Percentiles rank a stretch among this genome's conserved stretches.
Conservation (phyloP, 2,888 invertebrate genomes). For the Phortica okadai region DNA sequence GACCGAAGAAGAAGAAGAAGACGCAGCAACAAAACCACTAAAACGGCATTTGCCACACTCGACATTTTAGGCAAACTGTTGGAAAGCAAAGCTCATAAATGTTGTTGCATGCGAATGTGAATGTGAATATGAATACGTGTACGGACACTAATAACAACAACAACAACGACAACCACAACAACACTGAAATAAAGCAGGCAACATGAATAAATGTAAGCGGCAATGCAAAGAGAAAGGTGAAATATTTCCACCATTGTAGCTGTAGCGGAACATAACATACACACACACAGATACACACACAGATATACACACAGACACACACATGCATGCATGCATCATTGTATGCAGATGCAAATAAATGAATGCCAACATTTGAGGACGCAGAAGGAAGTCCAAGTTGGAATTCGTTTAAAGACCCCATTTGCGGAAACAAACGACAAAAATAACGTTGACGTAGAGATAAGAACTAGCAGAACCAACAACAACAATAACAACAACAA, state of each 20-base stretch:
- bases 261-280: background rate
- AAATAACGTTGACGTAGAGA: constrained; percentile 20
- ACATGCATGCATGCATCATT: constrained; percentile 45
- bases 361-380: background rate
- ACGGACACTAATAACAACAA: background rate
- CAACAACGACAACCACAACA: background rate
- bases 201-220: background rate
- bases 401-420: constrained; percentile 20
- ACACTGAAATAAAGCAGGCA: too few relatives aligned
- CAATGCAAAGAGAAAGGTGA: background rate
- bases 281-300: constrained; percentile 42
- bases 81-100: background rate
- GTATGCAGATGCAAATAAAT: background rate
- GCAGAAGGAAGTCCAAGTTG: constrained; percentile 9
- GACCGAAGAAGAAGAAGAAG: background rate
- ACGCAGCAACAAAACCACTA: background rate
- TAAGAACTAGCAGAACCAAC: constrained; percentile 1
- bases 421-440: constrained; percentile 13
- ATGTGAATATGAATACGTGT: background rate
- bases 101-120: too few relatives aligned
- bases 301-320: constrained; percentile 29
- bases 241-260: background rate
- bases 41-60: background rate
- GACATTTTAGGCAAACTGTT: background rate
- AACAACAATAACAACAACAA: constrained; percentile 22